A percentile compares a stretch with the other conserved stretches of the same genome.
Evolutionary conservation across 2,888 invertebrate genomes (phyloP).

Genomic region (Lomographa bimaculata): DNA sequence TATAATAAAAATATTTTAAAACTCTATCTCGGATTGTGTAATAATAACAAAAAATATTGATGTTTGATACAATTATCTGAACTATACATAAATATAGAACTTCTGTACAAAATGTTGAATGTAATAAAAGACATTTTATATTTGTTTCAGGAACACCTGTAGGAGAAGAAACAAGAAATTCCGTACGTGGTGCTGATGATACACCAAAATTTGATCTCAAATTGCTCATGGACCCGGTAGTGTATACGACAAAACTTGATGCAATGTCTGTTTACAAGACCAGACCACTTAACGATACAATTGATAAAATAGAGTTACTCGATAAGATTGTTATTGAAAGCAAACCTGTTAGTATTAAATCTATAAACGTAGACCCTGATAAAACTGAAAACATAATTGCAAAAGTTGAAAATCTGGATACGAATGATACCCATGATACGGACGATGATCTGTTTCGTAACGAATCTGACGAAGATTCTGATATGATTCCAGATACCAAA

Average conservation of each 20-base stretch:
- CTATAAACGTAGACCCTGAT: constrained; percentile 28
- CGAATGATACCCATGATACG: constrained; percentile 1
- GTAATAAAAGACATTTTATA: no score
- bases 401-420: constrained; percentile 3
- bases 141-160: constrained; percentile 10
- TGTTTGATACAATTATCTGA: no score
- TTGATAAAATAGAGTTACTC: constrained; percentile 46
- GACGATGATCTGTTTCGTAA: constrained; percentile 27
- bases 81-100: no score
- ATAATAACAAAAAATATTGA: no score
- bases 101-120: no score
- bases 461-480: constrained; percentile 26
- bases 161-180: not conserved
- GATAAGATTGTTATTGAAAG: constrained; percentile 54
- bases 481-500: constrained; percentile 31
- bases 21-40: no score
- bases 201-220: constrained; percentile 58
- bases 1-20: no score
- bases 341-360: constrained; percentile 46
- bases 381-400: constrained; percentile 1
- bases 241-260: constrained; percentile 64
- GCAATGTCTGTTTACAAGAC: constrained; percentile 54
- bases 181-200: constrained; percentile 20
- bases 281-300: constrained; percentile 31
- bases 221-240: constrained; percentile 60